Evolutionary conservation across 2,113 vertebrate species (phyloP).

Genomic region (Alexandromys fortis): DNA sequence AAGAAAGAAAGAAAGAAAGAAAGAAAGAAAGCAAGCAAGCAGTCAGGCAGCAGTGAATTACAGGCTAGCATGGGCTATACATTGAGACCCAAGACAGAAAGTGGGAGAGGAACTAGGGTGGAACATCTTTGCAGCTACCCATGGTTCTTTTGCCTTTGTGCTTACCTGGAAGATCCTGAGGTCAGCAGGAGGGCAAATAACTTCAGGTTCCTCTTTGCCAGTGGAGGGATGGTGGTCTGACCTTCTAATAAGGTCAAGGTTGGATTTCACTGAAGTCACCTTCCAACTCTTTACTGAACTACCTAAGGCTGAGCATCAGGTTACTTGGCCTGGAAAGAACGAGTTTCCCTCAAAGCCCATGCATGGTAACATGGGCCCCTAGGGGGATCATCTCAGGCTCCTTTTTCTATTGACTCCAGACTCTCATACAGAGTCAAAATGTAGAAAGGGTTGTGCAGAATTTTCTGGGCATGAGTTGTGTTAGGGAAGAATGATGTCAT

Average conservation of each 20-base stretch:
- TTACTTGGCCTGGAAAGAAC: background rate
- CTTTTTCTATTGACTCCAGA: fast-evolving
- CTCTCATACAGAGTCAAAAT: background rate
- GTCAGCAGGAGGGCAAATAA: background rate
- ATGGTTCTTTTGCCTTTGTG: too few species aligned
- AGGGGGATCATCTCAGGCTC: too few species aligned
- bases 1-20: background rate
- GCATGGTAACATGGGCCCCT: background rate
- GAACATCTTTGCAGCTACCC: background rate
- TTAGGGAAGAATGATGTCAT: background rate
- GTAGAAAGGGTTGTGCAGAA: fast-evolving
- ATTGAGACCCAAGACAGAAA: too few species aligned
- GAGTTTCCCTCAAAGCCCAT: background rate
- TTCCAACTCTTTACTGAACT: background rate
- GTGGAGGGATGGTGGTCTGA: fast-evolving
- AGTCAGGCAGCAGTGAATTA: background rate
- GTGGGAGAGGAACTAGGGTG: too few species aligned
- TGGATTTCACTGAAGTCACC: background rate
- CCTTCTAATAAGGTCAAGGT: background rate
- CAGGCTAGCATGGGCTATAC: background rate
- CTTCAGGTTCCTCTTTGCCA: background rate
- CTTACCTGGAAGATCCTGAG: background rate
- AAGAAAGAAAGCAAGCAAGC: too few species aligned
- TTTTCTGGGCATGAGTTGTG: background rate
- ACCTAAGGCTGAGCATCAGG: background rate